Conservation (phyloP, 2,113 vertebrate species). For the Cyanoramphus novaezelandiae region DNA sequence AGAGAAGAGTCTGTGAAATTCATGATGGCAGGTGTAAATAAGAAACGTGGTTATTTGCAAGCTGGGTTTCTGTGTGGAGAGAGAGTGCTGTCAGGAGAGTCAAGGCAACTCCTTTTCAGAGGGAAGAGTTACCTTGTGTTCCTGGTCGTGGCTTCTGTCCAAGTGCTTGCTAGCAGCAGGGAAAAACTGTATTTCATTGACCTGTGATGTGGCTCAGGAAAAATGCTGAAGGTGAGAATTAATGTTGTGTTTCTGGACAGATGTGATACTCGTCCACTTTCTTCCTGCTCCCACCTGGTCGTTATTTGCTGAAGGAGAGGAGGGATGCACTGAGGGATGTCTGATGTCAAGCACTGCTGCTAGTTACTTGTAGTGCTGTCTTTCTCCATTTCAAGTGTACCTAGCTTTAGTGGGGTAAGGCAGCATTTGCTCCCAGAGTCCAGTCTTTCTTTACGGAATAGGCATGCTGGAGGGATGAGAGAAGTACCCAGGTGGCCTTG, state of each 20-base stretch:
- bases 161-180: not conserved
- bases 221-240: not conserved
- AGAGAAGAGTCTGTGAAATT: not conserved
- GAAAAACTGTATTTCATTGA: not conserved
- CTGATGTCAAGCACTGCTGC: not conserved
- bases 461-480: not conserved
- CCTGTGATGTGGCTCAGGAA: not conserved
- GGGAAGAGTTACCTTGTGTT: not conserved
- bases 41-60: fast-evolving
- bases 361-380: not conserved
- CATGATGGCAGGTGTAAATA: not conserved
- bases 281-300: not conserved
- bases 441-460: fast-evolving
- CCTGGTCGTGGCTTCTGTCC: not conserved
- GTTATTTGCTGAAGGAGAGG: not conserved
- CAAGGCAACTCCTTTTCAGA: not conserved
- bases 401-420: not conserved
- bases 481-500: not conserved
- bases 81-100: not conserved
- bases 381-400: not conserved
- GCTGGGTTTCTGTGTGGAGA: not conserved
- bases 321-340: fast-evolving
- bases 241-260: not conserved
- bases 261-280: not conserved
- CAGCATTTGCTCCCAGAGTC: not conserved